Percentiles rank a stretch among this genome's conserved stretches.
These are phyloP conservation scores for Neostethus bicornis DNA, from an alignment of 2,797 vertebrate genomes.

Conservation along the genomic window DNA sequence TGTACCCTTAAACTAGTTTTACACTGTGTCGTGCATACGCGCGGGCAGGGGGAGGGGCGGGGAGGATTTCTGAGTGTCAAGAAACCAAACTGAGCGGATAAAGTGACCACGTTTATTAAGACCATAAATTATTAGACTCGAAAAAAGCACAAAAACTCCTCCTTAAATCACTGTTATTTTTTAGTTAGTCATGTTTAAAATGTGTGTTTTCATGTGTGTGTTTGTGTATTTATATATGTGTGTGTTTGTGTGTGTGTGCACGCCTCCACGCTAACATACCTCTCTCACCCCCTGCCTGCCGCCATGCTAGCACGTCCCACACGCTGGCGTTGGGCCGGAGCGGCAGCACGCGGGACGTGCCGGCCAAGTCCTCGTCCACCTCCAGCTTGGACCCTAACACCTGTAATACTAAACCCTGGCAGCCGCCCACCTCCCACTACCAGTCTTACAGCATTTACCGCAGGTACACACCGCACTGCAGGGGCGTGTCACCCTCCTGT, in stretches of 20 bases:
- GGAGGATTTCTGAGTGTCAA: no score
- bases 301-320: constrained; percentile 82
- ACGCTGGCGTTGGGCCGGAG: constrained; percentile 86
- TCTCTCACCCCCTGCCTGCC: constrained; percentile 75
- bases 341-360: constrained; percentile 86
- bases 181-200: constrained; percentile 41
- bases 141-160: no score
- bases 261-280: constrained; percentile 74
- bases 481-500: constrained; percentile 39
- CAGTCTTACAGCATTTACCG: constrained; percentile 86
- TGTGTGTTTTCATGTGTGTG: constrained; percentile 50
- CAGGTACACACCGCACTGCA: constrained; percentile 76
- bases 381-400: constrained; percentile 87
- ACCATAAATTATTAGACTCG: neutral
- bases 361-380: constrained; percentile 86
- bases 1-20: no score
- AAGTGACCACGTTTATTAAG: no score
- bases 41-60: no score
- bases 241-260: constrained; percentile 56
- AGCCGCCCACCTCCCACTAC: constrained; percentile 81
- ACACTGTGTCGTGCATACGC: no score
- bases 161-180: no score
- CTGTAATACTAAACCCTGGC: constrained; percentile 86
- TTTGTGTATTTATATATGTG: constrained; percentile 50
- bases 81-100: no score